Conservation (phyloP, 2,797 vertebrate species). For the Mormyrops boulengeri region DNA sequence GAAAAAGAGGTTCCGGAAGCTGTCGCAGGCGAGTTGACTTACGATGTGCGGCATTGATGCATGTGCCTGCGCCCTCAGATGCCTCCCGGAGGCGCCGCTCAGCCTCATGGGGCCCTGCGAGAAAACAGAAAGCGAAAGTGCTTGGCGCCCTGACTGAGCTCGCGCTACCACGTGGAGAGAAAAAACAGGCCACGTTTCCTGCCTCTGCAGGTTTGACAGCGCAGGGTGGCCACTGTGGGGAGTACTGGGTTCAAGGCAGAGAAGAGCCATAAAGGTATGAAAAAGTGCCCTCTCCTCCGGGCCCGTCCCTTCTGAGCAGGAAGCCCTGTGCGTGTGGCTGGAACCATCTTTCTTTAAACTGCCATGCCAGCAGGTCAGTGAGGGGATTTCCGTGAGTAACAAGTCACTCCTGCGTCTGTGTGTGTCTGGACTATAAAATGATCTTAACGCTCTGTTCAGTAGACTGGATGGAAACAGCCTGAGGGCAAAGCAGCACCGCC, state of each 20-base stretch:
- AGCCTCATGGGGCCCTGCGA: conserved; percentile 23
- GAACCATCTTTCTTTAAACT: conserved; percentile 15
- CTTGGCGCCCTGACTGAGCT: conserved; percentile 20
- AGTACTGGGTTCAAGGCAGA: not conserved
- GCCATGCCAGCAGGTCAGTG: conserved; percentile 28
- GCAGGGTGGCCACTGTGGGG: not conserved
- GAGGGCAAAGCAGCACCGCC: conserved; percentile 44
- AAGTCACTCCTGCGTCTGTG: conserved; percentile 27
- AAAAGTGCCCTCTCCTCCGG: not conserved
- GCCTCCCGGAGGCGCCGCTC: not conserved
- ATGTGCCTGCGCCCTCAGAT: not conserved
- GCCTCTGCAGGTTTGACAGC: not conserved
- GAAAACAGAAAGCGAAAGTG: conserved; percentile 28
- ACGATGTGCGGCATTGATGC: not conserved
- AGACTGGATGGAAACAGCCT: conserved; percentile 75
- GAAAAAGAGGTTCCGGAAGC: not conserved
- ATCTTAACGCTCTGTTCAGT: conserved; percentile 71
- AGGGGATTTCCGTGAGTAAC: conserved; percentile 61
- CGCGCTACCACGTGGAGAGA: not conserved
- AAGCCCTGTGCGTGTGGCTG: not conserved
- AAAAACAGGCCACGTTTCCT: not conserved
- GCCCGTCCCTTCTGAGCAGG: not conserved
- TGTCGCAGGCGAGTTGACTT: not conserved
- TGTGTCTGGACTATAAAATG: conserved; percentile 63
- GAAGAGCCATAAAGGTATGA: not conserved